Conservation (phyloP, 2,113 vertebrate species). For the Notothenia rossii region DNA sequence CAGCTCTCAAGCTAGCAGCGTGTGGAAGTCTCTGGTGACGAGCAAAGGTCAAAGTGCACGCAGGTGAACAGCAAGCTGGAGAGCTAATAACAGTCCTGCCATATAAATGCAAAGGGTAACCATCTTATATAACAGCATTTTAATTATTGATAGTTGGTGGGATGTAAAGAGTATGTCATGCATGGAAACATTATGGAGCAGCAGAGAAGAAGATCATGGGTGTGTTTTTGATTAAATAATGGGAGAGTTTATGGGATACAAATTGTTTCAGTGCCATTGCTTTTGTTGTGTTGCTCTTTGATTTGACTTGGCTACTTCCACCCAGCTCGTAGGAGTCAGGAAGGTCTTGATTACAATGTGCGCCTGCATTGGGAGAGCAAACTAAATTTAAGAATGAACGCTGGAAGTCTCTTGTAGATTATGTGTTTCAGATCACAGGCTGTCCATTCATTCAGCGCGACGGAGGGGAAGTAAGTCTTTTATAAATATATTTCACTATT, state of each 20-base stretch:
- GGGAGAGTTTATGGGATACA: background rate
- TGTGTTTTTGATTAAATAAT: background rate
- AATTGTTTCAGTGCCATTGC: background rate
- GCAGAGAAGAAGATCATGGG: background rate
- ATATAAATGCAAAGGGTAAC: no score
- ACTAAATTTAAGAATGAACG: slow-evolving; percentile 60
- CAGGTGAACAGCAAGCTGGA: no score
- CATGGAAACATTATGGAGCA: background rate
- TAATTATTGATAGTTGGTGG: background rate
- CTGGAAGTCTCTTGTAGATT: slow-evolving; percentile 50
- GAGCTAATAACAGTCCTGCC: no score
- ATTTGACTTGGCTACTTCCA: slow-evolving; percentile 22
- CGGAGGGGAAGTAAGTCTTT: slow-evolving; percentile 50
- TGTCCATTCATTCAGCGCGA: slow-evolving; percentile 56
- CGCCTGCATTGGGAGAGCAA: slow-evolving; percentile 42
- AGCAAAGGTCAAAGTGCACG: no score
- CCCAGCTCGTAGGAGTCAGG: slow-evolving; percentile 10
- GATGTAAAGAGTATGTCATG: background rate
- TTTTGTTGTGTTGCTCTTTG: slow-evolving; percentile 6
- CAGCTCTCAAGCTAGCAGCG: no score
- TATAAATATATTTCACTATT: slow-evolving; percentile 38
- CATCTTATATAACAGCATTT: background rate
- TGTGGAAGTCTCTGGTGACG: no score
- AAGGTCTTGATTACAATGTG: slow-evolving; percentile 56
- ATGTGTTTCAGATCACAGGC: slow-evolving; percentile 54